Evolutionary conservation across 2,888 invertebrate species (phyloP), one percentile per base, ranked within the genome.

Genomic region (Leptarthrus brevirostris): DNA sequence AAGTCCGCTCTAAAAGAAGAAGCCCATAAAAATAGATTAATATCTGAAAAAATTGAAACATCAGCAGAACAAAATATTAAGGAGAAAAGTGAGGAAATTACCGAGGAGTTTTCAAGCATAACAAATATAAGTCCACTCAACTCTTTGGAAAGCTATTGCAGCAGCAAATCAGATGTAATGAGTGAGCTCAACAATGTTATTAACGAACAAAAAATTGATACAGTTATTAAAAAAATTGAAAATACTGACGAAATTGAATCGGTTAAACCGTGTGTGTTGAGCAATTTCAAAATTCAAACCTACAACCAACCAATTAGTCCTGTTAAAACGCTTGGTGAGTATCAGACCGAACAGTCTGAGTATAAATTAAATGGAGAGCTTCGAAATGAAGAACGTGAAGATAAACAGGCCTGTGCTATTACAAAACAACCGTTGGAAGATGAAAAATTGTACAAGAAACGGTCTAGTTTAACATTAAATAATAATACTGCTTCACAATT

Each of bases 261-360:
- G n/a, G 81, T 80, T 6, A 82, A 82, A 66, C 83, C 83, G 12
- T 82, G 80, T 76, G 80, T 80, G 0, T 76, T 83, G 77, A 75
- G 80, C 49, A 84, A 84, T 77, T 84, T 84, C 54, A 81, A 78
- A 75, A 84, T 84, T 49, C 80, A 78, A 26, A 74, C 79, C 12
- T 78, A 78, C 30, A 16, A 26, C n/a, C 20, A 47, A 53, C n/a
- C 34, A 10, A 24, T 2, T 34, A 14, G 47, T 1, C 56, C 52
- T 40, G 56, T 66, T 18, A 75, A 24, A 8, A 58, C 3, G 74
- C 76, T 30, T 0, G 74, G 26, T 70, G 74, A 78, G 52, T 18
- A 20, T 16, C 18, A 16, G 14, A 8, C 18, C 3, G 26, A 16
- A 4, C 3, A 26, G 30, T 24, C 5, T 4, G 14, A 71, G 18